Evolutionary conservation across 2,888 invertebrate species (phyloP).

Genomic region (Lottia gigantea): DNA sequence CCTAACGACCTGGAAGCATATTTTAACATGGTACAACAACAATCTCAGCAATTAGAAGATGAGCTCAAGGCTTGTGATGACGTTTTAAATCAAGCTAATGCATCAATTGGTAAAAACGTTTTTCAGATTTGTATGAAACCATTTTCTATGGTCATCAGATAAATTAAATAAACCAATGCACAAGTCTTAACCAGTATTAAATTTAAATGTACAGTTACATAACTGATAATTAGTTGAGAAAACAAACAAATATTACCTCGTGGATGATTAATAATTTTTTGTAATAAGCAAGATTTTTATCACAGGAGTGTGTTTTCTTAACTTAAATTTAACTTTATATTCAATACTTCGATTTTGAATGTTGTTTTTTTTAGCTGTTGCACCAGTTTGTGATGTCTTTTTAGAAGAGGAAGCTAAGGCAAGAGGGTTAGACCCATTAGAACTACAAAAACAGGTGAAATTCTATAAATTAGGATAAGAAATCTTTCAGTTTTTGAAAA

Average conservation of each 20-base stretch:
- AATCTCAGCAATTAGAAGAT: conserved; percentile 45
- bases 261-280: too few species aligned
- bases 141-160: too few species aligned
- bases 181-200: too few species aligned
- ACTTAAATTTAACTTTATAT: too few species aligned
- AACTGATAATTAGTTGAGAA: too few species aligned
- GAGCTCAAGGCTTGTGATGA: conserved; percentile 54
- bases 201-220: too few species aligned
- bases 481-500: too few species aligned
- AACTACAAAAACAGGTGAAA: conserved; percentile 35
- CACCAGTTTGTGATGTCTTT: conserved; percentile 14
- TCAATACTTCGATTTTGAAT: too few species aligned
- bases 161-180: too few species aligned
- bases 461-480: background rate
- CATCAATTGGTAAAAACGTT: conserved; percentile 6
- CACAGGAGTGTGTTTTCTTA: too few species aligned
- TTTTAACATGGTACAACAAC: conserved; percentile 40
- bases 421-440: conserved; percentile 34
- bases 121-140: background rate
- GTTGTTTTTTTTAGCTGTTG: background rate
- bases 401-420: conserved; percentile 32
- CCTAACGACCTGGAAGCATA: conserved; percentile 41
- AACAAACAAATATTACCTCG: too few species aligned
- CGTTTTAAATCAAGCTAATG: conserved; percentile 28
- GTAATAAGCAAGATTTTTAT: too few species aligned